Base-by-base conservation (phyloP, 2,888 invertebrate species). In the Drosophila pseudotakahashii region DNA sequence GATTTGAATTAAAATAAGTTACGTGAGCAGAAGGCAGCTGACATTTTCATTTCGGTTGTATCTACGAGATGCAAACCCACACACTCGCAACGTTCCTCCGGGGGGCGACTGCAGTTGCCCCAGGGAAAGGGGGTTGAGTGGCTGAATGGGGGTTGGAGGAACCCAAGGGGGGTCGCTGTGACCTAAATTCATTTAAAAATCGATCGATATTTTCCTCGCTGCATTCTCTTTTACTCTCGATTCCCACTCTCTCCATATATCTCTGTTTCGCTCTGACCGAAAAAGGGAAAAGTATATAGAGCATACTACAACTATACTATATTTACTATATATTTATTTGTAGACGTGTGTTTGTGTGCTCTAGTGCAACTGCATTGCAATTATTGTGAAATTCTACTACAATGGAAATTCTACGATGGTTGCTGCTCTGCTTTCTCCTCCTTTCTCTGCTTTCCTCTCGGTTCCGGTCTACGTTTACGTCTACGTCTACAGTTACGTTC, bases 131-230 rank as follows among this genome's bases (percentile, higher is more conserved):
- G 60, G 61, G n/a, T 54, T 36, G 7, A 39, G 6, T 7, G 42
- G 47, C 7, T 26, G 51, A 32, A 42, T 34, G 23, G 3, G 23
- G 19, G 44, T 53, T 9, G 41, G 23, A 3, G 23, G 3, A 23
- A 23, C 23, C 23, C 3, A 26, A 26, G 26, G 44, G 23, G 52
- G 53, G 71, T 41, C 14, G 62, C 48, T 63, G 71, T 88, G 84
- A 84, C 84, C 84, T 75, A 84, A 88, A 84, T 88, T 81, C 87
- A 86, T 89, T 84, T 84, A 81, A 87, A 78, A 87, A 78, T 87
- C 84, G 84, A 84, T 84, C 84, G 84, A 84, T 84, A 86, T 80
- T 88, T 48, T 66, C 48, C 63, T 73, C 11, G 30, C 54, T 71
- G 62, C 62, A 30, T 68, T 68, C 53, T 58, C 59, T 70, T 14